These are phyloP conservation scores for Steromphala cineraria DNA, from an alignment of 2,888 invertebrate species.

Conservation along the genomic window DNA sequence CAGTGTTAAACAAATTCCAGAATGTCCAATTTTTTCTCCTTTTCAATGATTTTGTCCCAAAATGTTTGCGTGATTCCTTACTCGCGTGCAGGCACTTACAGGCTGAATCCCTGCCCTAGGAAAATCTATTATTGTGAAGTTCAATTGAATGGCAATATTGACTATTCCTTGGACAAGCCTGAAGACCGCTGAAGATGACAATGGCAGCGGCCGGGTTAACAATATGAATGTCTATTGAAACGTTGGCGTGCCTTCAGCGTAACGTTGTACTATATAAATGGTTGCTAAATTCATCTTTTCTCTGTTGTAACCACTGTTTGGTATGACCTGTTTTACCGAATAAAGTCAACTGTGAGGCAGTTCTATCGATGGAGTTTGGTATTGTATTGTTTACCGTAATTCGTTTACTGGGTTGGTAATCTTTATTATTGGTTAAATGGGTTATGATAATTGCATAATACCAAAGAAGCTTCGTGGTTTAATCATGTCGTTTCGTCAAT, in stretches of 20 bases:
- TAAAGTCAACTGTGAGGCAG: too few species aligned
- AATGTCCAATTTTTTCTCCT: background rate
- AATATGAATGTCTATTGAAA: background rate
- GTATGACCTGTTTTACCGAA: too few species aligned
- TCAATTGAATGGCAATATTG: slow-evolving; percentile 9
- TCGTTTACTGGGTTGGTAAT: too few species aligned
- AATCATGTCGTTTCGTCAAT: too few species aligned
- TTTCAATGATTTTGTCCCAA: slow-evolving; percentile 2
- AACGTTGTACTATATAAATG: too few species aligned
- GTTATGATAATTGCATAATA: too few species aligned
- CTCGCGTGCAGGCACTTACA: background rate
- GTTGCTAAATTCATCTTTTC: too few species aligned
- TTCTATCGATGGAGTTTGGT: too few species aligned
- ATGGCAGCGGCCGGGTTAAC: background rate
- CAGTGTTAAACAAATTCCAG: background rate
- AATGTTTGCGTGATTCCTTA: background rate
- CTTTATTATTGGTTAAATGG: too few species aligned
- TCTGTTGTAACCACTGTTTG: too few species aligned
- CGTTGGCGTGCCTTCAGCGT: background rate
- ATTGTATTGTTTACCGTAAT: too few species aligned
- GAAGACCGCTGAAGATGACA: background rate
- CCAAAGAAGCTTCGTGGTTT: too few species aligned
- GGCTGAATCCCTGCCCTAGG: background rate
- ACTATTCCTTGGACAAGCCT: background rate
- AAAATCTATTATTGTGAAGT: slow-evolving; percentile 13